Conservation (phyloP, 2,113 vertebrate genomes). For the Hippocampus comes region DNA sequence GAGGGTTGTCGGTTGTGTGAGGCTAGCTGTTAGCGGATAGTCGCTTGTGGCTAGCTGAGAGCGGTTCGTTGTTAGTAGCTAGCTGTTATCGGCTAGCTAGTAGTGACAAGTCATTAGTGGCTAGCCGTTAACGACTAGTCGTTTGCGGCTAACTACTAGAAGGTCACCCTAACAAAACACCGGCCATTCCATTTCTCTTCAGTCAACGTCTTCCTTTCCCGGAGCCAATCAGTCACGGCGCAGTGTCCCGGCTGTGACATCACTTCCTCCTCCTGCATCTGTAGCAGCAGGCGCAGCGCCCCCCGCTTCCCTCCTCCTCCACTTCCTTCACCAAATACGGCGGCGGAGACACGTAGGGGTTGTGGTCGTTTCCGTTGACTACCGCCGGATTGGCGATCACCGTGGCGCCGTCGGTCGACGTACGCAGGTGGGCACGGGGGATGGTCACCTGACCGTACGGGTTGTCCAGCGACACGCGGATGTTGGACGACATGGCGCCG, state of each 20-base stretch:
- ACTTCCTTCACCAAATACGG: slow-evolving; percentile 54
- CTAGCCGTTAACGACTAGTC: background rate
- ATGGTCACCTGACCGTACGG: slow-evolving; percentile 57
- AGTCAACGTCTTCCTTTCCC: background rate
- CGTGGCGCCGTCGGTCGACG: slow-evolving; percentile 2
- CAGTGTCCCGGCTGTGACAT: background rate
- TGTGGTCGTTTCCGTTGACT: slow-evolving; percentile 10
- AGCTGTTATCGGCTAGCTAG: no score
- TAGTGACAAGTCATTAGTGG: background rate
- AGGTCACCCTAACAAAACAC: slow-evolving; percentile 6
- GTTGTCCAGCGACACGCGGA: slow-evolving; percentile 54
- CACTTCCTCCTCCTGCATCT: slow-evolving; percentile 54
- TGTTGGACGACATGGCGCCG: slow-evolving; percentile 41
- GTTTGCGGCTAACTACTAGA: background rate
- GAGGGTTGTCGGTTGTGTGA: background rate
- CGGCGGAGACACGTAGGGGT: slow-evolving; percentile 16
- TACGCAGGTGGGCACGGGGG: slow-evolving; percentile 55
- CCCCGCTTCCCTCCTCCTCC: slow-evolving; percentile 21
- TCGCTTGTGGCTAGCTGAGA: background rate
- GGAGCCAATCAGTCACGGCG: slow-evolving; percentile 5
- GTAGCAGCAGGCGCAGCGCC: slow-evolving; percentile 47
- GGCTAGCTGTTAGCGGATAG: background rate
- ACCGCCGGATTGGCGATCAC: slow-evolving; percentile 56
- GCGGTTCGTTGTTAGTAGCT: background rate
- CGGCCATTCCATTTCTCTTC: background rate